These are phyloP conservation scores for Xerus rutilus DNA, from an alignment of 2,797 vertebrate species.

Conservation along the genomic window DNA sequence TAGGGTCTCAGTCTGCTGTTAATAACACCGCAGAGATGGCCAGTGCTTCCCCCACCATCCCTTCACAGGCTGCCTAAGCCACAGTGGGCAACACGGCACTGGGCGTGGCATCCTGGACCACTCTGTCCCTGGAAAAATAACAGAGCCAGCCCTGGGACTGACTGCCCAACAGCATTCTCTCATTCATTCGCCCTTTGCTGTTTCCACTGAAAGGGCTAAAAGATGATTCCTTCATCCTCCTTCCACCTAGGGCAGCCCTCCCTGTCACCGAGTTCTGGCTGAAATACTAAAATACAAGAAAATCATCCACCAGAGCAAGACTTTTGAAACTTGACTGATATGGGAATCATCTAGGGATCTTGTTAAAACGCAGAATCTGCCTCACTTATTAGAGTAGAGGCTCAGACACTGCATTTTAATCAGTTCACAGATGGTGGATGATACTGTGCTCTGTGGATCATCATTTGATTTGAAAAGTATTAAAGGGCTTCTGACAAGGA, in stretches of 20 bases:
- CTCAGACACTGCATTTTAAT: not conserved
- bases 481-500: not conserved
- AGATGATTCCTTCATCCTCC: not conserved
- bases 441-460: not conserved
- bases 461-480: not conserved
- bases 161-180: not conserved
- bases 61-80: not conserved
- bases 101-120: accelerated
- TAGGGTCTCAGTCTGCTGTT: conserved; percentile 50
- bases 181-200: not conserved
- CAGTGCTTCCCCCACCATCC: not conserved
- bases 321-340: not conserved
- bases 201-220: not conserved
- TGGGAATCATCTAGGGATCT: not conserved
- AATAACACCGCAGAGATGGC: not conserved
- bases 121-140: not conserved
- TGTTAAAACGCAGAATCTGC: not conserved
- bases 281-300: not conserved
- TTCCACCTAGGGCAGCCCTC: not conserved
- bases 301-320: not conserved
- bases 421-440: not conserved
- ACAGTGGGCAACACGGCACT: not conserved
- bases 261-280: not conserved
- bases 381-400: not conserved
- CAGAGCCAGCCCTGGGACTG: not conserved